Percentiles rank a stretch among this genome's conserved stretches.
These are phyloP conservation scores for Telmatochromis bifrenatus DNA, from an alignment of 2,113 vertebrate genomes.

Conservation along the genomic window DNA sequence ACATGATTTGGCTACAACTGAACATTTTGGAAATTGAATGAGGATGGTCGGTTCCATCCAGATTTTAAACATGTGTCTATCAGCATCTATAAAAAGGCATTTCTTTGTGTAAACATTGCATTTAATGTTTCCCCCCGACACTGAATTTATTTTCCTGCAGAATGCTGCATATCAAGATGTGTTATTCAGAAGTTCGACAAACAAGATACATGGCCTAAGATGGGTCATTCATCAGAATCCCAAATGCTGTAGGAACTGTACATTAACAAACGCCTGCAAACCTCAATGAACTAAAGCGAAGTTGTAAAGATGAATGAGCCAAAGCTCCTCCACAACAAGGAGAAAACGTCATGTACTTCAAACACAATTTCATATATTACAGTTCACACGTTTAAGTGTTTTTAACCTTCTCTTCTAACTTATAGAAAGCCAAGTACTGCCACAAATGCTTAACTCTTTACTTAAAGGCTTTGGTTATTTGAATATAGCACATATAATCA, in stretches of 20 bases:
- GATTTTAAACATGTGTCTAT: background rate
- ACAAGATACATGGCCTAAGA: background rate
- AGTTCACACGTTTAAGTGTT: background rate
- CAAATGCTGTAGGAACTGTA: background rate
- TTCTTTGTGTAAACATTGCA: background rate
- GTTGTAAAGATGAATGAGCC: background rate
- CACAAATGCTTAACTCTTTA: background rate
- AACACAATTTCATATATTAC: background rate
- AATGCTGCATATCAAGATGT: background rate
- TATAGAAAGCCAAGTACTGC: background rate
- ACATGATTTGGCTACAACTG: background rate
- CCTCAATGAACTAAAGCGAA: background rate
- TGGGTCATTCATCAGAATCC: background rate
- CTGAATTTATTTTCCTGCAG: background rate
- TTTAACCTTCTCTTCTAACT: background rate
- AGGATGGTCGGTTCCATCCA: background rate
- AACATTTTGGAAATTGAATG: background rate
- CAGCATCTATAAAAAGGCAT: background rate
- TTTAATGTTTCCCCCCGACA: background rate
- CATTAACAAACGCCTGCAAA: background rate
- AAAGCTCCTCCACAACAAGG: background rate
- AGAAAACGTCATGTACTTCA: background rate
- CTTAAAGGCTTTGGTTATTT: background rate
- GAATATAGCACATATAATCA: background rate
- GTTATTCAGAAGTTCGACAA: background rate